phyloP scores from a whole-genome alignment of 2,797 vertebrate genomes.

The Phataginus tetradactyla region DNA sequence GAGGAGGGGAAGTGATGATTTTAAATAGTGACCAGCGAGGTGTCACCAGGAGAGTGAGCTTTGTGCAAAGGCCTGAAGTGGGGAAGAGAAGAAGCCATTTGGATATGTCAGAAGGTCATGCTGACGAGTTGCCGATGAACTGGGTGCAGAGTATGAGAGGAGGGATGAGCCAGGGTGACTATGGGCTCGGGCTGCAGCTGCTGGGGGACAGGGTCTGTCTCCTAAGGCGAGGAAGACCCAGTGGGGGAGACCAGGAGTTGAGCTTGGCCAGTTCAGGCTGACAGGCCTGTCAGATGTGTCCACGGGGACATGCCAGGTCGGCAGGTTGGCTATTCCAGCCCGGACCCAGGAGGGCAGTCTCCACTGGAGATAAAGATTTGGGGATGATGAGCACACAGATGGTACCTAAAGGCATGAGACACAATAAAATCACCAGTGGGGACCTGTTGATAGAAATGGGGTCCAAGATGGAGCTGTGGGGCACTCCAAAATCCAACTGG shows the following conservation, averaged over 20 bases:
- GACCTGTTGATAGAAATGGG: neutral
- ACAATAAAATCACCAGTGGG: neutral
- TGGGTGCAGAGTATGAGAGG: fast-evolving
- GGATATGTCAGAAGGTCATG: fast-evolving
- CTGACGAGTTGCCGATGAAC: fast-evolving
- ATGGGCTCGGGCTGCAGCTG: fast-evolving
- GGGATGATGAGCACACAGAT: fast-evolving
- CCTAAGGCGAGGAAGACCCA: neutral
- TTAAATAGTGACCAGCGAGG: neutral
- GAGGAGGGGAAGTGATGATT: neutral
- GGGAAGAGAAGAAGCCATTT: neutral
- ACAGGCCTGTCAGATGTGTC: neutral
- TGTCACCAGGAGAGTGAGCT: neutral
- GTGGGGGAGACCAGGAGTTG: too few relatives aligned
- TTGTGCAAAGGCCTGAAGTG: neutral
- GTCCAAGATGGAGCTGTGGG: neutral
- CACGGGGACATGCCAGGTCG: fast-evolving
- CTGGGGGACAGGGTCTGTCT: neutral
- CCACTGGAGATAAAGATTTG: neutral
- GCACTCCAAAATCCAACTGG: fast-evolving
- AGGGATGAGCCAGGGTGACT: too few relatives aligned
- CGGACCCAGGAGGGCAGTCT: neutral
- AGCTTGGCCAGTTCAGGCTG: too few relatives aligned
- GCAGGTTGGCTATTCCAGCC: neutral
- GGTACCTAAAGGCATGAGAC: neutral